These are phyloP conservation scores for Rhynchopsitta pachyrhyncha DNA, from an alignment of 2,113 vertebrate species.

Conservation along the genomic window DNA sequence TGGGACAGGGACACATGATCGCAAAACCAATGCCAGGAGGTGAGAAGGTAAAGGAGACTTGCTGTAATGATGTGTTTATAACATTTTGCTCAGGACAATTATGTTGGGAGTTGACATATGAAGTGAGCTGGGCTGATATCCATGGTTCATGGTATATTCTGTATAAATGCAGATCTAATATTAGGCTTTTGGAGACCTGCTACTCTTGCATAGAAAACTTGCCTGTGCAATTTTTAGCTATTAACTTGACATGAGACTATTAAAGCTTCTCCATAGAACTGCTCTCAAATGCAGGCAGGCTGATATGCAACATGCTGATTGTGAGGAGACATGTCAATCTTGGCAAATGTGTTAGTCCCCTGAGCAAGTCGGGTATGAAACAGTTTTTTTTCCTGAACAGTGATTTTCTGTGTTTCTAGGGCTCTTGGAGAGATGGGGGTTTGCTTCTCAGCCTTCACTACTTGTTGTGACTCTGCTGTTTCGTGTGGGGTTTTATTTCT, in stretches of 20 bases:
- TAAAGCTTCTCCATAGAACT: background rate
- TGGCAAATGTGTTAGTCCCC: background rate
- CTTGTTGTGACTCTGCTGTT: background rate
- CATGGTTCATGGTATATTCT: background rate
- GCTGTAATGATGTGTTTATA: background rate
- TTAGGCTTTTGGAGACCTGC: background rate
- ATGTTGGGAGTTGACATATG: background rate
- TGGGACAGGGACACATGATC: background rate
- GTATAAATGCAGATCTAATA: background rate
- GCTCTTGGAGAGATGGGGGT: background rate
- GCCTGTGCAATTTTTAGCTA: background rate
- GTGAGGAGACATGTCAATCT: slow-evolving; percentile 32
- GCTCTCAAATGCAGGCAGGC: background rate
- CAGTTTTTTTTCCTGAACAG: background rate
- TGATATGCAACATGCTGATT: background rate
- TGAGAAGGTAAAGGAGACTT: background rate
- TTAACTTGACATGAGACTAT: background rate
- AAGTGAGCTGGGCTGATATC: background rate
- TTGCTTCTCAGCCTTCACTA: background rate
- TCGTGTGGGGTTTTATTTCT: background rate
- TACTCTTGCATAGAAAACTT: background rate
- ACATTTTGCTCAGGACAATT: background rate
- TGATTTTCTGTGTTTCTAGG: background rate
- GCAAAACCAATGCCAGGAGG: background rate
- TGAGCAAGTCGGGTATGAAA: background rate